phyloP scores from a whole-genome alignment of 2,113 vertebrate genomes.

The Carettochelys insculpta region DNA sequence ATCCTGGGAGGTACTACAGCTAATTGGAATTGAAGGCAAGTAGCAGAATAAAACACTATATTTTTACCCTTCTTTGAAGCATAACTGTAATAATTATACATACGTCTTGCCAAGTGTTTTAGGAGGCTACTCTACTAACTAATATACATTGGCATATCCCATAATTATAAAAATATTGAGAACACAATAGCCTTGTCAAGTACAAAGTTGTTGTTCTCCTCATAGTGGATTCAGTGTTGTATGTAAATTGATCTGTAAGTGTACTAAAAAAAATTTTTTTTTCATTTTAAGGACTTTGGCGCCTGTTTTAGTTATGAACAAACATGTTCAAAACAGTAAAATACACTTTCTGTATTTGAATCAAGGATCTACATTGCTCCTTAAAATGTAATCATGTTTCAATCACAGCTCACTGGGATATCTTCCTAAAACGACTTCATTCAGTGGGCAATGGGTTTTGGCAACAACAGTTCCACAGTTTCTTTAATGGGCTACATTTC shows the following conservation, averaged over 20 bases:
- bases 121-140: not conserved
- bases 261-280: fast-evolving
- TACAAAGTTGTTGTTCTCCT: not conserved
- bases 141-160: not conserved
- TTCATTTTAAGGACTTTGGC: not conserved
- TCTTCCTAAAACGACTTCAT: conserved; percentile 63
- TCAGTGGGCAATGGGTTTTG: conserved; percentile 59
- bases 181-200: not conserved
- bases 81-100: not conserved
- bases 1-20: not conserved
- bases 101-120: not conserved
- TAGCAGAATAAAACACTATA: not conserved
- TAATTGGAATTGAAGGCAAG: not conserved
- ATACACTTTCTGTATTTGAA: not conserved
- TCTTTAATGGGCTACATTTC: conserved; percentile 54
- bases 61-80: not conserved
- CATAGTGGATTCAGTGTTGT: not conserved
- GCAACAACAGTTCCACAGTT: conserved; percentile 33
- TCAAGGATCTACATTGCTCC: conserved; percentile 42
- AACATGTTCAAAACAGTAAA: not conserved
- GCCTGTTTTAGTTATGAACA: not conserved
- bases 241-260: not conserved
- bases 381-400: conserved; percentile 58
- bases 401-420: conserved; percentile 57
- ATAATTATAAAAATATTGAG: not conserved